Conservation (phyloP, 2,888 invertebrate species). For the Colostygia pectinataria region DNA sequence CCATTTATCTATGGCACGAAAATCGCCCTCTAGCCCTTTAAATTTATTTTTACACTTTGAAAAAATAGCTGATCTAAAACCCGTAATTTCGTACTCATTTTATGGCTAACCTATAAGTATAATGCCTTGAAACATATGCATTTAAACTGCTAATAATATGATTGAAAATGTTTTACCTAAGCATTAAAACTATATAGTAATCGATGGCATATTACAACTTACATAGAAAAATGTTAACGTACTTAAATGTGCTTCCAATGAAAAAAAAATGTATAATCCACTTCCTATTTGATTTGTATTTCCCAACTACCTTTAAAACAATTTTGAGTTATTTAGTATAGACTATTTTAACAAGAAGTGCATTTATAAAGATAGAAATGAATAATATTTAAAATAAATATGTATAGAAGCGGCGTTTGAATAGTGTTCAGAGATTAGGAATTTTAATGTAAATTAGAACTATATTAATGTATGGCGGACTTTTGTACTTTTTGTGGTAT, state of each 20-base stretch:
- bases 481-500: conserved; percentile 80
- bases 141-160: conserved; percentile 9
- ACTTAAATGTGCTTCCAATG: neutral
- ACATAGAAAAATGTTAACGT: neutral
- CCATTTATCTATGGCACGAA: too few species aligned
- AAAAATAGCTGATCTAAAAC: conserved; percentile 1
- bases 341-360: conserved; percentile 74
- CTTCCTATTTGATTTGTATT: conserved; percentile 16
- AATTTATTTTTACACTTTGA: neutral
- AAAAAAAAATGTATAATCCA: neutral
- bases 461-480: conserved; percentile 61
- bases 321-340: conserved; percentile 53
- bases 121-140: conserved; percentile 8
- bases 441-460: conserved; percentile 51
- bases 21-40: too few species aligned
- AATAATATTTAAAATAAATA: conserved; percentile 62
- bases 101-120: neutral
- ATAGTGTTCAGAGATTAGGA: conserved; percentile 71
- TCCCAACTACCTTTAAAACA: conserved; percentile 15
- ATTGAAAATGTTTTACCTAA: neutral
- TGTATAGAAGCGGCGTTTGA: conserved; percentile 65
- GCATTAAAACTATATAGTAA: too few species aligned
- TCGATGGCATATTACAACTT: too few species aligned
- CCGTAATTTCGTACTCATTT: neutral
- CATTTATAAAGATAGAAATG: conserved; percentile 77